Conservation (phyloP, 2,113 vertebrate genomes). For the Cephalopterus ornatus region DNA sequence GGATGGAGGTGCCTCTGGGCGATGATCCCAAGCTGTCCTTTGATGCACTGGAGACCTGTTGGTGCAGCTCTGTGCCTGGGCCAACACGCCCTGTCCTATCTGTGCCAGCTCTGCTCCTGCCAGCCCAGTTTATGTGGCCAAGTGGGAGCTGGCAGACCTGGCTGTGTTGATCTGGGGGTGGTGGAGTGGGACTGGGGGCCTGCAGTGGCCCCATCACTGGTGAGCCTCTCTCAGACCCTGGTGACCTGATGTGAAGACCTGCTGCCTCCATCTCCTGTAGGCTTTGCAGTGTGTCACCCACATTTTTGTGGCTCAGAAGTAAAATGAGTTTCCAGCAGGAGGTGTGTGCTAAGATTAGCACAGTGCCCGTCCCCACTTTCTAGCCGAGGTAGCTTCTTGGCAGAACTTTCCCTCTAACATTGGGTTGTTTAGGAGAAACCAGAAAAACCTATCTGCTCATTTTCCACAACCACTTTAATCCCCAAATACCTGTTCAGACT, state of each 20-base stretch:
- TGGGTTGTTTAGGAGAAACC: background rate
- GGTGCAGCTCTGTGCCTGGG: background rate
- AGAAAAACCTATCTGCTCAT: background rate
- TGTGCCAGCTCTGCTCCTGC: rapidly evolving
- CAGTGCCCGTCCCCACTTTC: background rate
- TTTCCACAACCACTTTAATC: background rate
- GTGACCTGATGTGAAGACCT: background rate
- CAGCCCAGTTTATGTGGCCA: rapidly evolving
- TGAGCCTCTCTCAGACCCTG: background rate
- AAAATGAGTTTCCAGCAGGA: background rate
- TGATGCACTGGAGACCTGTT: background rate
- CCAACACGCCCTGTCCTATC: background rate
- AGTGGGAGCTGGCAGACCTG: background rate
- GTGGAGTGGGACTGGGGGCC: background rate
- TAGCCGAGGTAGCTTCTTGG: background rate
- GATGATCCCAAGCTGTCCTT: background rate
- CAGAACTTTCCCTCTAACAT: background rate
- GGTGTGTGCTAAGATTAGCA: background rate
- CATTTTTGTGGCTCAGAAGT: background rate
- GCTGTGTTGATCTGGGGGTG: rapidly evolving
- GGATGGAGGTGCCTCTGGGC: rapidly evolving
- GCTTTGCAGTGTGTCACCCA: background rate
- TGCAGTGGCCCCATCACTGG: rapidly evolving
- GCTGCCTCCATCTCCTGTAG: rapidly evolving
- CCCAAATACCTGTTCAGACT: background rate